Evolutionary conservation across 2,888 invertebrate genomes (phyloP), one percentile per base, ranked within the genome.

Genomic region (Oligia latruncula): DNA sequence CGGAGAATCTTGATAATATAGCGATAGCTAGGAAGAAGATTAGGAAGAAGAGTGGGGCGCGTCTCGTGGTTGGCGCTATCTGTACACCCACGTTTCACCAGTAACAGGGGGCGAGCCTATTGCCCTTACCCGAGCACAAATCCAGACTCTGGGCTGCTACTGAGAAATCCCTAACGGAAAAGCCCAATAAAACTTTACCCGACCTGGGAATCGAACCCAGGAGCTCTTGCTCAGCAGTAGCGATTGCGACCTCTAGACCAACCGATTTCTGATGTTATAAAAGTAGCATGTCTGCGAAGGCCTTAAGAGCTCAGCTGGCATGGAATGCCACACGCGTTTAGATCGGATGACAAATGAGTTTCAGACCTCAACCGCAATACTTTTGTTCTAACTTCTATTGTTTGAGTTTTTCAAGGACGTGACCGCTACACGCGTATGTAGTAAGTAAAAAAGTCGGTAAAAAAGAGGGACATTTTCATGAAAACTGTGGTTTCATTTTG

Each of bases 301-400:
- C 20, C 46, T 3, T 13, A 46, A 55, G 29, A 62, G 68, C 66
- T 80, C 77, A 72, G 70, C 60, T 82, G 71, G 58, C 49, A 46
- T 75, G 64, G 40, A 70, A 70, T 64, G 20, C 11, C 75, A 80
- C 68, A 71, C 71, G 76, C 65, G 68, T 60, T 58, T 66, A 67
- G 73, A 83, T 84, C 68, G 66, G 71, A 79, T 88, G 84, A 87
- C 87, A 84, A 88, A 89, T 84, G 74, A 77, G 64, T 75, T 65
- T 64, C 60, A 67, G 78, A 74, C 58, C 71, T 62, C 74, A 67
- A 40, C 64, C n/a, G 60, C 43, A 40, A 52, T 70, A 76, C 73
- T 78, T 78, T 78, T 78, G 74, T 83, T 79, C 87, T 68, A 74
- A 82, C 65, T 46, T 87, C n/a, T 71, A 83, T 79, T 79, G 84